phyloP scores from a whole-genome alignment of 2,888 invertebrate genomes.

The Drosophila trichaetosa region DNA sequence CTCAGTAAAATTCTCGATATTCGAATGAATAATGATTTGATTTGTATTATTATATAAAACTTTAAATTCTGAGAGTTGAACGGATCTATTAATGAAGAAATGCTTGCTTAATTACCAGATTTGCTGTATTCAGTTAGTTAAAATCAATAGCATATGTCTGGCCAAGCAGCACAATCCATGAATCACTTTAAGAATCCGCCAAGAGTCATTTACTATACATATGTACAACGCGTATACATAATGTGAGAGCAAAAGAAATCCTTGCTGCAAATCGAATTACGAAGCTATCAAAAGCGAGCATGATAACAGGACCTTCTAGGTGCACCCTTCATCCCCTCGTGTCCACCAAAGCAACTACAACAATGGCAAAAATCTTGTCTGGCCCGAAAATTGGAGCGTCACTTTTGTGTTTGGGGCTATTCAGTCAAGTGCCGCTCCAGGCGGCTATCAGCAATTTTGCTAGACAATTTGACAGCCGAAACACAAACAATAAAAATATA shows the following conservation, averaged over 20 bases:
- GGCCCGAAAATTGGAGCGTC: constrained; percentile 1
- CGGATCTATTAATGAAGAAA: background rate
- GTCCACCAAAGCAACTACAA: background rate
- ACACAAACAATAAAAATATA: constrained; percentile 70
- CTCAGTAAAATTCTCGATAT: background rate
- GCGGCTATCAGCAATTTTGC: constrained; percentile 65
- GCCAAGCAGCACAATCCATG: background rate
- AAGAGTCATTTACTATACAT: background rate
- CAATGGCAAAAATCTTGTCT: background rate
- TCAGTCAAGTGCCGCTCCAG: constrained; percentile 51
- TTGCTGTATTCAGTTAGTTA: background rate
- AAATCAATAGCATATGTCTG: background rate
- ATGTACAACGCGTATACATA: background rate
- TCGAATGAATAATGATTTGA: background rate
- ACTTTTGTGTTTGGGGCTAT: constrained; percentile 26
- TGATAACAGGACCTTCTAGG: background rate
- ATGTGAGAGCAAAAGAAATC: constrained; percentile 16
- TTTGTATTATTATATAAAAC: background rate
- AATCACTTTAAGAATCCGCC: background rate
- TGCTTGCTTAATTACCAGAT: background rate
- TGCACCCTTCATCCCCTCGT: background rate
- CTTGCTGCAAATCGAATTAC: constrained; percentile 51
- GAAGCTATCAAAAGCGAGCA: constrained; percentile 16
- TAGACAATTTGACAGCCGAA: constrained; percentile 68
- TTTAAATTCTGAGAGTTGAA: background rate